Evolutionary conservation across 2,888 invertebrate species (phyloP).

Genomic region (Pterostichus madidus): DNA sequence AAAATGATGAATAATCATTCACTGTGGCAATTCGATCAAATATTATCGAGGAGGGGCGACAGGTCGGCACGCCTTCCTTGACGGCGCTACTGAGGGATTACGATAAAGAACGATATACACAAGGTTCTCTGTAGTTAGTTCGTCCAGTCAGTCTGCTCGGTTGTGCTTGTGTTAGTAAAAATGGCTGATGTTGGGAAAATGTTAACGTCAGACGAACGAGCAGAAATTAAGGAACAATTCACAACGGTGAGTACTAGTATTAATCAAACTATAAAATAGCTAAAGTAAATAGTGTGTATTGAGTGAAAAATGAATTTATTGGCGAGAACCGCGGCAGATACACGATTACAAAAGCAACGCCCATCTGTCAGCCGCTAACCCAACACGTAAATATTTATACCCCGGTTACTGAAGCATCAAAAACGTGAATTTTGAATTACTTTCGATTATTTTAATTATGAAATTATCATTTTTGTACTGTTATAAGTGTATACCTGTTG

Average conservation of each 20-base stretch:
- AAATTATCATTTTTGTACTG: slow-evolving; percentile 17
- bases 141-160: slow-evolving; percentile 27
- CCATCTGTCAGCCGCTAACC: slow-evolving; percentile 67
- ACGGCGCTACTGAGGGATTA: slow-evolving; percentile 29
- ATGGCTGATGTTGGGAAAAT: slow-evolving; percentile 71
- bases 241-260: slow-evolving; percentile 81
- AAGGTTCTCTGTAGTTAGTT: slow-evolving; percentile 21
- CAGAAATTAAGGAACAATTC: slow-evolving; percentile 89
- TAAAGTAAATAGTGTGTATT: slow-evolving; percentile 18
- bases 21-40: neutral
- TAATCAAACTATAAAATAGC: slow-evolving; percentile 1
- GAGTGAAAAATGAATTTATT: slow-evolving; percentile 24
- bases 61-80: neutral
- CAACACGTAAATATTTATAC: slow-evolving; percentile 60
- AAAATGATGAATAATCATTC: neutral
- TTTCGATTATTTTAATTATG: slow-evolving; percentile 39
- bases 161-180: slow-evolving; percentile 52
- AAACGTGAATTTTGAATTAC: slow-evolving; percentile 28
- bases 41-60: slow-evolving; percentile 2
- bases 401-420: slow-evolving; percentile 31
- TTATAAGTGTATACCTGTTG: slow-evolving; percentile 17
- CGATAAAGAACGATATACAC: slow-evolving; percentile 63
- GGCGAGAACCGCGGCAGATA: slow-evolving; percentile 5
- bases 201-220: slow-evolving; percentile 84
- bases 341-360: slow-evolving; percentile 69